A percentile compares a stretch with the other conserved stretches of the same genome.
These are phyloP conservation scores for Cartodere bifasciata DNA, from an alignment of 2,888 invertebrate genomes.

Conservation along the genomic window DNA sequence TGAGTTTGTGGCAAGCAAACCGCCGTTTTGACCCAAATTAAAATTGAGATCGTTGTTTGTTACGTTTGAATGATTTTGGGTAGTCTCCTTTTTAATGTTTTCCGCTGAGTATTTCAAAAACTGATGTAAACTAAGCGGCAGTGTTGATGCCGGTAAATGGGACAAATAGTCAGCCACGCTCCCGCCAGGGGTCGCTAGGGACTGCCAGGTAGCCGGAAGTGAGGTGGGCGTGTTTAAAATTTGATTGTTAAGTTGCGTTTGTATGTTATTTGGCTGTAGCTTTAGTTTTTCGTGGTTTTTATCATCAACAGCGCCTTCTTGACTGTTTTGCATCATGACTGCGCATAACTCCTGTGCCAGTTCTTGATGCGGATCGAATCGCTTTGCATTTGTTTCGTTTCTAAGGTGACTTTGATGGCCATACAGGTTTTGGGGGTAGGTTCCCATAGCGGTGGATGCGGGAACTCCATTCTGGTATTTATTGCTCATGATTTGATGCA, in stretches of 20 bases:
- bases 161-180: slow-evolving; percentile 78
- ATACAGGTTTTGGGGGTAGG: too few relatives aligned
- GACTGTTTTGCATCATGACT: slow-evolving; percentile 29
- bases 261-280: slow-evolving; percentile 16
- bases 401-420: slow-evolving; percentile 24
- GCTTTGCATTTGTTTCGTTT: slow-evolving; percentile 30
- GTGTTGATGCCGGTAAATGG: slow-evolving; percentile 58
- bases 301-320: slow-evolving; percentile 16
- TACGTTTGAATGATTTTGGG: slow-evolving; percentile 20
- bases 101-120: slow-evolving; percentile 72
- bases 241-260: slow-evolving; percentile 16
- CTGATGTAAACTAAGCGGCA: slow-evolving; percentile 70
- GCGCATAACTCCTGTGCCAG: slow-evolving; percentile 30
- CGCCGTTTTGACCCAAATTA: slow-evolving; percentile 24
- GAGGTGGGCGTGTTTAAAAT: slow-evolving; percentile 39
- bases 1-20: slow-evolving; percentile 5
- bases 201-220: slow-evolving; percentile 57
- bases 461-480: slow-evolving; percentile 27
- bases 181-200: slow-evolving; percentile 49
- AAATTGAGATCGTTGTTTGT: slow-evolving; percentile 21
- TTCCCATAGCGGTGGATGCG: slow-evolving; percentile 19
- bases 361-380: slow-evolving; percentile 30
- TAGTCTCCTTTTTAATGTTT: slow-evolving; percentile 58
- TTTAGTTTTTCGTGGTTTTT: slow-evolving; percentile 9
- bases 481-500: slow-evolving; percentile 22